Evolutionary conservation across 1,140 invertebrate species (phyloP), one percentile per base, ranked within the genome.

Genomic region (Halictus rubicundus): DNA sequence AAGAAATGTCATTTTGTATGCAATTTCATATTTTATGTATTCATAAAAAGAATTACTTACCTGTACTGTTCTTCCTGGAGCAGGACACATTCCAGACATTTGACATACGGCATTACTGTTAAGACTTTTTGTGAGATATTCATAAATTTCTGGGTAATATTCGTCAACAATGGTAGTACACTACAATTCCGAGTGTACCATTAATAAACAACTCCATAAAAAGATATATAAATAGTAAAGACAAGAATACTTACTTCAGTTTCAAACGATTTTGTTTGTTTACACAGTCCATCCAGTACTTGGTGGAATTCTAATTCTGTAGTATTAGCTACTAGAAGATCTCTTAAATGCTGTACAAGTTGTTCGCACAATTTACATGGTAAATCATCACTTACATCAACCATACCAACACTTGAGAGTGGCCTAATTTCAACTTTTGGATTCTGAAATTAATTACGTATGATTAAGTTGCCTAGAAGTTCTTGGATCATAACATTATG

Each of bases 311-410:
- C 97, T 1, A 91, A 80, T 90, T 97, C 95, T 0, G 97, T 97
- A 1, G 97, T 97, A 88, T 98, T 98, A n/a, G 97, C 95, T 42
- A 97, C 94, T 0, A 98, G 90, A 27, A 97, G 93, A 91, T 98
- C 96, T 78, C 94, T 95, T 76, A 98, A 92, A 93, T 98, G 97
- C 52, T 93, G 92, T 0, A 98, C 96, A 32, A 98, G 89, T 91
- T 97, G 96, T 88, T 97, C 95, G 89, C 97, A 98, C 63, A 98
- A 94, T 81, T 98, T 96, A 89, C 97, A 98, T 23, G 97, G 95
- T 52, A 97, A 90, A 90, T 97, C 96, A 88, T 97, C 96, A 63
- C 74, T 81, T 4, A 94, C 86, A 70, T 92, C 91, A 25, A 94
- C 93, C 89, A 94, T 92, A 59, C 94, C 95, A 81, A 94, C 92